These are phyloP conservation scores for Magallana gigas DNA, from an alignment of 1,140 invertebrate genomes.

Conservation along the genomic window DNA sequence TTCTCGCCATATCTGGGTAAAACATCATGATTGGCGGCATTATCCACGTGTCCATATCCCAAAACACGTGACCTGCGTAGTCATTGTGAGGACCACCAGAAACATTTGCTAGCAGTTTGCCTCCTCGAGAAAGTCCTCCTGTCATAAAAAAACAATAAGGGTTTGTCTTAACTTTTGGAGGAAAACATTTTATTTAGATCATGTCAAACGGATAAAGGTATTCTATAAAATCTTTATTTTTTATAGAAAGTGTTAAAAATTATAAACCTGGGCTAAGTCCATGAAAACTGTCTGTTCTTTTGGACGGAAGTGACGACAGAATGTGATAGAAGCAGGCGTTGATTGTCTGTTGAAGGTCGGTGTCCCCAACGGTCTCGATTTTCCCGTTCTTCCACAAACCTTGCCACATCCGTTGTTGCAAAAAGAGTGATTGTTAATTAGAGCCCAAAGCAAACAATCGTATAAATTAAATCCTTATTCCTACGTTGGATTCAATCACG, in stretches of 20 bases:
- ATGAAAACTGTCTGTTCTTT: conserved; percentile 59
- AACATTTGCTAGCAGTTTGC: conserved; percentile 47
- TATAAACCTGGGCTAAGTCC: conserved; percentile 65
- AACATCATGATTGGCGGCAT: conserved; percentile 74
- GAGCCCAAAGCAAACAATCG: too few species aligned
- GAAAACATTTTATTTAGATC: too few species aligned
- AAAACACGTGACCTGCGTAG: conserved; percentile 78
- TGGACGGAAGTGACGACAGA: conserved; percentile 73
- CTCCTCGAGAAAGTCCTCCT: conserved; percentile 60
- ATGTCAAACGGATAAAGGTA: too few species aligned
- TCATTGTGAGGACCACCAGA: conserved; percentile 56
- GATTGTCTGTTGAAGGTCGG: conserved; percentile 68
- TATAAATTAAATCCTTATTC: too few species aligned
- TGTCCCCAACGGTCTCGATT: conserved; percentile 64
- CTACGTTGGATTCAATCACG: too few species aligned
- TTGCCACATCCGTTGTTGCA: conserved; percentile 51
- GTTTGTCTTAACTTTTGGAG: too few species aligned
- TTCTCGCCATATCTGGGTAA: conserved; percentile 69
- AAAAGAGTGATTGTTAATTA: not conserved
- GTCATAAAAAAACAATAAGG: not conserved
- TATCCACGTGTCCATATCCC: conserved; percentile 80
- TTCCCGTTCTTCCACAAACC: conserved; percentile 63
- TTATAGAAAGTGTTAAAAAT: too few species aligned
- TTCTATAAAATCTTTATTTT: too few species aligned
- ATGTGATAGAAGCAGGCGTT: conserved; percentile 76